Evolutionary conservation across 2,113 vertebrate species (phyloP).

Genomic region (Atlantisia rogersi): DNA sequence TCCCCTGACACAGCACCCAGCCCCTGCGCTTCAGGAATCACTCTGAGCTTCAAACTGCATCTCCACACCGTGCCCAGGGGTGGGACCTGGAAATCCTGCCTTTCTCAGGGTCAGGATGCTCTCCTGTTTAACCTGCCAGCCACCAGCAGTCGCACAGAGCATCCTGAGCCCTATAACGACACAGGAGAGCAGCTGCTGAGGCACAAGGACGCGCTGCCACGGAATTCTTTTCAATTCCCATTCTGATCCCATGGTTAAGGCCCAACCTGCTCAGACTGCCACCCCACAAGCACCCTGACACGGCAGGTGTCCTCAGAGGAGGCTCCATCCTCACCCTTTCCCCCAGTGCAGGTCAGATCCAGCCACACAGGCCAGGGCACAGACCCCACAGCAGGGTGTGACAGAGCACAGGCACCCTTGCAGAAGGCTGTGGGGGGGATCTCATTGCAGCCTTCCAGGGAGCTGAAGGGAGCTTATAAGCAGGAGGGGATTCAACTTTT

Average conservation of each 20-base stretch:
- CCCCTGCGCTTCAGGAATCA: neutral
- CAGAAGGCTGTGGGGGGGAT: too few relatives aligned
- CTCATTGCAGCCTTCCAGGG: too few relatives aligned
- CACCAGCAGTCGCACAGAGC: neutral
- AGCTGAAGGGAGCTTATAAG: too few relatives aligned
- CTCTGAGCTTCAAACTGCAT: neutral
- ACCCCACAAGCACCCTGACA: neutral
- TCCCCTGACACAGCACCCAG: neutral
- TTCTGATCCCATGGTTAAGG: too few relatives aligned
- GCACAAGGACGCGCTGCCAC: rapidly evolving
- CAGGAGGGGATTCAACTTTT: too few relatives aligned
- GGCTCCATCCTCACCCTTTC: neutral
- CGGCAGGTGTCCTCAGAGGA: rapidly evolving
- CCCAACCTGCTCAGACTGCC: neutral
- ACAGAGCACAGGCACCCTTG: rapidly evolving
- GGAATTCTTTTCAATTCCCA: neutral
- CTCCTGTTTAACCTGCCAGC: neutral
- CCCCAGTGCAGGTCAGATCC: neutral
- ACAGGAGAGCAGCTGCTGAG: neutral
- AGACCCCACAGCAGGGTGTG: rapidly evolving
- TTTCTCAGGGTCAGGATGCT: neutral
- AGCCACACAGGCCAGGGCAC: neutral
- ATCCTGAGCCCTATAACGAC: neutral
- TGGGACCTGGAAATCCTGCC: neutral
- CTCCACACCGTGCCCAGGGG: neutral